These are phyloP conservation scores for Buathra laborator DNA, from an alignment of 2,888 invertebrate species.

Conservation along the genomic window DNA sequence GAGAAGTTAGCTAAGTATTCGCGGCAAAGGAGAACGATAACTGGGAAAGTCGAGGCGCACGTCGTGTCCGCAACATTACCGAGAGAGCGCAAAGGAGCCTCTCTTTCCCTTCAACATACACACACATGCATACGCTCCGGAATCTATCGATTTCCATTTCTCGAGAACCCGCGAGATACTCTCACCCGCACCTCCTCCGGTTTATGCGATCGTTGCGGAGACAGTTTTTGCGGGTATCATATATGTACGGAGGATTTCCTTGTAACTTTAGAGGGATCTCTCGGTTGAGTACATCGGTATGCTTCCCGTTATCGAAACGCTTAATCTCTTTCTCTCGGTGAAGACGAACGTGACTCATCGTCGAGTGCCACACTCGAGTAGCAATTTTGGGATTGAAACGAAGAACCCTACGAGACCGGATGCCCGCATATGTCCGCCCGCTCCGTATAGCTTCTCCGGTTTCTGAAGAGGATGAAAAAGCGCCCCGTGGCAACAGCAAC, in stretches of 20 bases:
- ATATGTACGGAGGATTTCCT: slow-evolving; percentile 7
- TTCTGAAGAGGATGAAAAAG: slow-evolving; percentile 26
- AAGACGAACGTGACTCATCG: slow-evolving; percentile 3
- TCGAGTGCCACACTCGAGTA: slow-evolving; percentile 19
- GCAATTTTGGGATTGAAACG: slow-evolving; percentile 43
- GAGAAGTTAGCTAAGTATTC: slow-evolving; percentile 28
- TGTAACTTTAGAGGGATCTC: slow-evolving; percentile 24
- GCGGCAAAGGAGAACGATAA: slow-evolving; percentile 33
- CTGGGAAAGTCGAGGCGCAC: slow-evolving; percentile 22
- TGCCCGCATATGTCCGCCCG: slow-evolving; percentile 63
- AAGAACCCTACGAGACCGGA: slow-evolving; percentile 44
- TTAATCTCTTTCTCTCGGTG: slow-evolving; percentile 3
- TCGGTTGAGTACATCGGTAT: slow-evolving; percentile 16
- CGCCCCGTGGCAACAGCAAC: background rate
- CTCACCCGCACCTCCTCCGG: slow-evolving; percentile 26
- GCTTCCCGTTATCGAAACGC: background rate
- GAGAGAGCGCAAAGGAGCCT: slow-evolving; percentile 4
- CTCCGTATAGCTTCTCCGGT: slow-evolving; percentile 46
- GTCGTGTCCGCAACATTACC: slow-evolving; percentile 42
- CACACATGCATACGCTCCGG: slow-evolving; percentile 22
- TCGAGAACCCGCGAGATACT: slow-evolving; percentile 15
- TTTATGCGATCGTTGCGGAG: slow-evolving; percentile 1
- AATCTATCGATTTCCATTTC: slow-evolving; percentile 48
- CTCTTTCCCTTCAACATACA: slow-evolving; percentile 25
- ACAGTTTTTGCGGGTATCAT: slow-evolving; percentile 20